Evolutionary conservation across 2,888 invertebrate species (phyloP).

Genomic region (Spisula solida): DNA sequence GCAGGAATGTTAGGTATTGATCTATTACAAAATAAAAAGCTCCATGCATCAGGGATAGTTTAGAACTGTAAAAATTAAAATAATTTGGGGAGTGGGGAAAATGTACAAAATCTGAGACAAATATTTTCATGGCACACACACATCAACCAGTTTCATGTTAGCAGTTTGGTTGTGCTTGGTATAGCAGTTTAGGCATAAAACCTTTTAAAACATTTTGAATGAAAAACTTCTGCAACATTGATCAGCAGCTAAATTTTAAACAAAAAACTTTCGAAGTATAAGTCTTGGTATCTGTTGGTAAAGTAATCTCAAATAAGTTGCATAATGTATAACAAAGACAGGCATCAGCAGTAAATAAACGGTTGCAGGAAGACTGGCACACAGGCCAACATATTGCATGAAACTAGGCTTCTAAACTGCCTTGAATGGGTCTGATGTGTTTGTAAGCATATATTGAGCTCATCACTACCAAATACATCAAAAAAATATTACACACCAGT

Average conservation of each 20-base stretch:
- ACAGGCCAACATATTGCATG: background rate
- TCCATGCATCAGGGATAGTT: background rate
- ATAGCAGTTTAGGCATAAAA: too few species aligned
- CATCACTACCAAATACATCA: background rate
- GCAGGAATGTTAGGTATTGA: background rate
- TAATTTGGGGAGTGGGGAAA: background rate
- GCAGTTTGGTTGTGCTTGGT: too few species aligned
- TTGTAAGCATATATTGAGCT: background rate
- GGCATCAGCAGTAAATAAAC: too few species aligned
- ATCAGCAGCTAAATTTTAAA: too few species aligned
- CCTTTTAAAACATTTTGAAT: too few species aligned
- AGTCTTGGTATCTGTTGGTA: too few species aligned
- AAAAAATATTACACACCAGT: background rate
- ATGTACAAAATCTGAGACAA: background rate
- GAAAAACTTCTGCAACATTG: too few species aligned
- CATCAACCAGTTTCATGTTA: too few species aligned
- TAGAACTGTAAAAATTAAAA: background rate
- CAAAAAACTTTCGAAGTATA: too few species aligned
- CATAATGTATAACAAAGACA: too few species aligned
- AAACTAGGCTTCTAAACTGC: background rate
- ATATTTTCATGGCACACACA: background rate
- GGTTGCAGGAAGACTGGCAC: background rate
- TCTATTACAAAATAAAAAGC: background rate
- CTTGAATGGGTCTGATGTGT: background rate
- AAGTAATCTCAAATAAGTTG: too few species aligned